Conservation (phyloP, 1,140 invertebrate genomes). For the Cotesia typhae region DNA sequence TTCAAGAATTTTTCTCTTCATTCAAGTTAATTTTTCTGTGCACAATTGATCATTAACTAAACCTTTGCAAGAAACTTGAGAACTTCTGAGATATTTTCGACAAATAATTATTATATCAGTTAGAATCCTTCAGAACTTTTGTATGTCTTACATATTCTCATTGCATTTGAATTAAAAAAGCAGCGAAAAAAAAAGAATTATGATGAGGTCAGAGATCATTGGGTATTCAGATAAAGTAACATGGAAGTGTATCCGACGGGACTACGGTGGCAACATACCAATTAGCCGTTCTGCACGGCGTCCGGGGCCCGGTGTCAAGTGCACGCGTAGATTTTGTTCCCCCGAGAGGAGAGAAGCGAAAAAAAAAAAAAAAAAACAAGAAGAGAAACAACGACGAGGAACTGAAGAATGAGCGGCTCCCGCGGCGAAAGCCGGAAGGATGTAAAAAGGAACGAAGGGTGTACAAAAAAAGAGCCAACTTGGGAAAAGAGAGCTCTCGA, state of each 20-base stretch:
- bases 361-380: slow-evolving; percentile 15
- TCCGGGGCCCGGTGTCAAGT: slow-evolving; percentile 34
- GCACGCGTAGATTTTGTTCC: slow-evolving; percentile 35
- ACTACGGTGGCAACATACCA: slow-evolving; percentile 52
- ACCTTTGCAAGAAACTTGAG: no score
- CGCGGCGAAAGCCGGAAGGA: neutral
- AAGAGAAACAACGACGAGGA: neutral
- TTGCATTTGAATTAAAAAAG: neutral
- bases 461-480: neutral
- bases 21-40: no score
- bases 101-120: no score
- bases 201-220: slow-evolving; percentile 46
- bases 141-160: no score
- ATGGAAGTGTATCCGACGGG: slow-evolving; percentile 48
- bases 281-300: slow-evolving; percentile 53
- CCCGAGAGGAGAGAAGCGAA: neutral
- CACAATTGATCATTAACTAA: no score
- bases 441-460: neutral
- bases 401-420: no score
- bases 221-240: slow-evolving; percentile 46
- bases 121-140: no score
- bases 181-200: neutral
- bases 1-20: no score
- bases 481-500: slow-evolving; percentile 17
- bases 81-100: no score